Conservation (phyloP, 2,888 invertebrate species). For the Platynereis dumerilii region DNA sequence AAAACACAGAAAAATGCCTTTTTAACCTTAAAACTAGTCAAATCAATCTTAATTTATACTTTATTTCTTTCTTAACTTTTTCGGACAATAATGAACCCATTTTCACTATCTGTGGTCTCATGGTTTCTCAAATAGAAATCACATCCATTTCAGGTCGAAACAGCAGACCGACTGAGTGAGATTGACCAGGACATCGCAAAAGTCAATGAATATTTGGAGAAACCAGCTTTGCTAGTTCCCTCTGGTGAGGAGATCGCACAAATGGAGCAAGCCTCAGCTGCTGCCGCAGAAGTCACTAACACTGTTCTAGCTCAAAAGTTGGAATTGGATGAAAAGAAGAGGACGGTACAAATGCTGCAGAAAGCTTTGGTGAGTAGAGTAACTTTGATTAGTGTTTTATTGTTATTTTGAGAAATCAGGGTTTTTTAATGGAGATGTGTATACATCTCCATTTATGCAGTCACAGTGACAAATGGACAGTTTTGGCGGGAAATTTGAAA, state of each 20-base stretch:
- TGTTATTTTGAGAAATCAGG: background rate
- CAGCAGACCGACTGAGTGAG: constrained; percentile 41
- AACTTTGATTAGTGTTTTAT: background rate
- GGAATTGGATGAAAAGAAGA: constrained; percentile 60
- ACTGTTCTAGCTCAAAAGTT: constrained; percentile 57
- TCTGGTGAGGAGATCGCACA: constrained; percentile 55
- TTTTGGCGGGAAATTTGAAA: no score
- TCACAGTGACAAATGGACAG: no score
- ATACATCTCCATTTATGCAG: no score
- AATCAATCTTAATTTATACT: no score
- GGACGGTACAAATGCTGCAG: constrained; percentile 60
- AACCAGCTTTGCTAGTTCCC: constrained; percentile 55
- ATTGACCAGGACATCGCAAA: constrained; percentile 57
- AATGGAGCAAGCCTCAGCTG: constrained; percentile 56
- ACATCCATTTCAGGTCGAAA: constrained; percentile 47
- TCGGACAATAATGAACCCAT: no score
- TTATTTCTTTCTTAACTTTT: no score
- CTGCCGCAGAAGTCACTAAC: constrained; percentile 59
- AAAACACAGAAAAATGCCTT: no score
- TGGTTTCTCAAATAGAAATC: no score
- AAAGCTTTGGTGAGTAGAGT: constrained; percentile 61
- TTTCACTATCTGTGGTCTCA: no score
- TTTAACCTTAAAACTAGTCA: no score
- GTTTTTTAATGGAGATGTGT: no score
- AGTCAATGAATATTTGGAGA: constrained; percentile 48